Evolutionary conservation across 35 echinoderm and acorn worm genomes (phyloP).

Genomic region (Patiria miniata): DNA sequence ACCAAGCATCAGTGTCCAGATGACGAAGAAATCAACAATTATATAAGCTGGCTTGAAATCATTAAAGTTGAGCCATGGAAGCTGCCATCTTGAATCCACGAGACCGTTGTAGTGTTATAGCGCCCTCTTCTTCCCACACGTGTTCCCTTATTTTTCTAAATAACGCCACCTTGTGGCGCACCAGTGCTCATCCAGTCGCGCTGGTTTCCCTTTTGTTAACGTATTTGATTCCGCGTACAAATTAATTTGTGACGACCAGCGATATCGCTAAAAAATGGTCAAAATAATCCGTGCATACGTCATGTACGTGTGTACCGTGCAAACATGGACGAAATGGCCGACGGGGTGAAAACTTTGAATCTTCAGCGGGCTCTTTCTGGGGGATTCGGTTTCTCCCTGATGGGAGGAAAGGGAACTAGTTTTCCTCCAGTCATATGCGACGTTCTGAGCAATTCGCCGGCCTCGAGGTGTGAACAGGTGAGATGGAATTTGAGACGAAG

Average conservation of each 20-base stretch:
- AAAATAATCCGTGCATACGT: too few species aligned
- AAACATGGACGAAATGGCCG: conserved; percentile 28
- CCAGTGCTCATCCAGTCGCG: neutral
- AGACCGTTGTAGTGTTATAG: neutral
- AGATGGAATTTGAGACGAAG: conserved; percentile 2
- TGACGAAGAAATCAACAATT: neutral
- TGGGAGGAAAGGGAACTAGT: conserved; percentile 90
- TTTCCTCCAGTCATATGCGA: conserved; percentile 99
- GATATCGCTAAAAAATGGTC: too few species aligned
- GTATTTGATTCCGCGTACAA: too few species aligned
- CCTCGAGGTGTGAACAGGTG: conserved; percentile 81
- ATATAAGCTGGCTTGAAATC: neutral
- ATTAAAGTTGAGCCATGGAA: neutral
- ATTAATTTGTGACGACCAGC: too few species aligned
- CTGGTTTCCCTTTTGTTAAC: too few species aligned
- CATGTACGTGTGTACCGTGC: too few species aligned
- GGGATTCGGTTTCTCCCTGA: conserved; percentile 95
- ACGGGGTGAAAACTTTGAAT: conserved; percentile 65
- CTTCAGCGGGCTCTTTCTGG: conserved; percentile 85
- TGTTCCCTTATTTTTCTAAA: too few species aligned
- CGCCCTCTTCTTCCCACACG: neutral
- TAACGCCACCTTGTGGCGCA: neutral
- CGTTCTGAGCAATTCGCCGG: conserved; percentile 89
- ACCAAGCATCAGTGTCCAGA: neutral
- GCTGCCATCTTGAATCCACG: neutral